phyloP scores from a whole-genome alignment of 1,140 invertebrate species.

The Drosophila ogumai region DNA sequence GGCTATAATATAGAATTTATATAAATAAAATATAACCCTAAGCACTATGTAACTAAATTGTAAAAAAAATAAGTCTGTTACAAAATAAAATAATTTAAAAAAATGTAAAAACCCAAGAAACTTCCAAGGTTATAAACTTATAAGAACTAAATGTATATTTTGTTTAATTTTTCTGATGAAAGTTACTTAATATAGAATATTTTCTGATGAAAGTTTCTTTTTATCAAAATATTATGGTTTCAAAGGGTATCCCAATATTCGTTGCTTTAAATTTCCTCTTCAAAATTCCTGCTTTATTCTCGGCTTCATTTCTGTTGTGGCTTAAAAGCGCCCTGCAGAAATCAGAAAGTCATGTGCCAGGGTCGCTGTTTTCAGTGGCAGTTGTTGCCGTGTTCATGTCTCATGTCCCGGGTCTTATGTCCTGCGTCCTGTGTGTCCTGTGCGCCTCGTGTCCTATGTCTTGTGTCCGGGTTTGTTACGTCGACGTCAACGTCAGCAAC shows the following conservation, averaged over 20 bases:
- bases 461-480: slow-evolving; percentile 48
- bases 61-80: too few species aligned
- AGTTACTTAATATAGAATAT: too few species aligned
- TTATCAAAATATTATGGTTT: too few species aligned
- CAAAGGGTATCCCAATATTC: slow-evolving; percentile 6
- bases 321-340: slow-evolving; percentile 69
- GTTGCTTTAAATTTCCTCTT: neutral
- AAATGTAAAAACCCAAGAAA: too few species aligned
- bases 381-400: slow-evolving; percentile 46
- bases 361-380: slow-evolving; percentile 38
- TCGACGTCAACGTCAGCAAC: slow-evolving; percentile 66
- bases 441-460: slow-evolving; percentile 18
- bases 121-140: too few species aligned
- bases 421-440: slow-evolving; percentile 1
- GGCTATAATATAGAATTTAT: neutral
- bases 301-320: slow-evolving; percentile 20
- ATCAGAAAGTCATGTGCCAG: slow-evolving; percentile 73
- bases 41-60: too few species aligned
- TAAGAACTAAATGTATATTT: too few species aligned
- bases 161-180: too few species aligned
- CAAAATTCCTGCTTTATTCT: slow-evolving; percentile 7
- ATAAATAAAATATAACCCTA: neutral
- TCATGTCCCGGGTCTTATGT: slow-evolving; percentile 12
- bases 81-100: too few species aligned
- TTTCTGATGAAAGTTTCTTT: too few species aligned